These are phyloP conservation scores for Butorides virescens DNA, from an alignment of 2,113 vertebrate species.

Conservation along the genomic window DNA sequence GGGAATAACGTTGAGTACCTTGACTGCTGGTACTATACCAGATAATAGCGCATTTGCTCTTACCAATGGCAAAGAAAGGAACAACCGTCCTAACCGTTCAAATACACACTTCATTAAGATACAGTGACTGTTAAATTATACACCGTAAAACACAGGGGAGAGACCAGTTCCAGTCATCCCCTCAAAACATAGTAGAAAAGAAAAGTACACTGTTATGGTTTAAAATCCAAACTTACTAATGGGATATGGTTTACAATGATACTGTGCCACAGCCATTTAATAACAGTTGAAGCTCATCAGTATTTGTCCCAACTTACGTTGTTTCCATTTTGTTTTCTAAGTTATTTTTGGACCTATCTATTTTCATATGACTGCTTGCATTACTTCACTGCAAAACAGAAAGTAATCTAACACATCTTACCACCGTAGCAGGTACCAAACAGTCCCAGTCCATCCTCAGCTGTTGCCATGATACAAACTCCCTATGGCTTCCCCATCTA, in stretches of 20 bases:
- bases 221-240: background rate
- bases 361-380: background rate
- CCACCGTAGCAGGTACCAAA: conserved; percentile 52
- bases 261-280: background rate
- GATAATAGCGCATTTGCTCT: background rate
- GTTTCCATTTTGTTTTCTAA: background rate
- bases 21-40: background rate
- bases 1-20: background rate
- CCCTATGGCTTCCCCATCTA: conserved; percentile 73
- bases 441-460: conserved; percentile 71
- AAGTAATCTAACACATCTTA: background rate
- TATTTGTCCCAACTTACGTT: background rate
- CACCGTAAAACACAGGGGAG: accelerated
- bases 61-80: background rate
- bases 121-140: background rate
- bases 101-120: background rate
- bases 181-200: background rate
- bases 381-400: background rate
- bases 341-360: background rate
- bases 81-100: background rate
- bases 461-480: conserved; percentile 76
- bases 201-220: background rate
- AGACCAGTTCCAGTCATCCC: background rate
- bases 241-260: background rate
- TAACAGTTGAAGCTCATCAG: background rate